Evolutionary conservation across 2,797 vertebrate species (phyloP).

Genomic region (Hemitrygon akajei): DNA sequence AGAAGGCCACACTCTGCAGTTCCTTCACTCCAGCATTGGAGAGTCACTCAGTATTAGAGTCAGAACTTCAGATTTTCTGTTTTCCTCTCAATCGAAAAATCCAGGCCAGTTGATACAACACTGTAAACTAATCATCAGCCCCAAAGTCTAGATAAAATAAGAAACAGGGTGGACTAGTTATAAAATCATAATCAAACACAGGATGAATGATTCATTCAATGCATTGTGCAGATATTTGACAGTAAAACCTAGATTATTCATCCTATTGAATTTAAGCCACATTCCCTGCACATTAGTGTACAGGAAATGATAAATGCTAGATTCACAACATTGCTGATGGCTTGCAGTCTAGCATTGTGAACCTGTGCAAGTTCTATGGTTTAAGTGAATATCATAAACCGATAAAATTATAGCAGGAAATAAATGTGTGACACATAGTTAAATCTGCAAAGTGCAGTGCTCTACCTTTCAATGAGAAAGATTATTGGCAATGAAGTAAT

Average conservation of each 20-base stretch:
- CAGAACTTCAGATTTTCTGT: background rate
- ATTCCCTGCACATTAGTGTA: background rate
- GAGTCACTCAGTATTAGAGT: background rate
- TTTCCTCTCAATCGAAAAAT: background rate
- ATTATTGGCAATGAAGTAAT: background rate
- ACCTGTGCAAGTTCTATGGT: background rate
- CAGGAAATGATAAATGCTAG: background rate
- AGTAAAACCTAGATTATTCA: constrained; percentile 7
- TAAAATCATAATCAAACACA: background rate
- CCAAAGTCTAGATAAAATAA: background rate
- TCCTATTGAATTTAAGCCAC: background rate
- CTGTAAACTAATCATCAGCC: background rate
- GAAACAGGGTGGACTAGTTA: background rate
- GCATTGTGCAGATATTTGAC: background rate
- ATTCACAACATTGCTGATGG: background rate
- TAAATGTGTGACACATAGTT: background rate
- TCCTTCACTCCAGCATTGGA: background rate
- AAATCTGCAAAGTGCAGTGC: background rate
- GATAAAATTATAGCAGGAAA: background rate
- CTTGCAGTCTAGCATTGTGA: background rate
- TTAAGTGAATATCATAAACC: background rate
- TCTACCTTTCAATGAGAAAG: background rate
- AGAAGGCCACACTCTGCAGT: background rate
- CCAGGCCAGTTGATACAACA: too few relatives aligned
- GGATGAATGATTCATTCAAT: constrained; percentile 1